Conservation (phyloP, 2,113 vertebrate genomes). For the Gobius niger region DNA sequence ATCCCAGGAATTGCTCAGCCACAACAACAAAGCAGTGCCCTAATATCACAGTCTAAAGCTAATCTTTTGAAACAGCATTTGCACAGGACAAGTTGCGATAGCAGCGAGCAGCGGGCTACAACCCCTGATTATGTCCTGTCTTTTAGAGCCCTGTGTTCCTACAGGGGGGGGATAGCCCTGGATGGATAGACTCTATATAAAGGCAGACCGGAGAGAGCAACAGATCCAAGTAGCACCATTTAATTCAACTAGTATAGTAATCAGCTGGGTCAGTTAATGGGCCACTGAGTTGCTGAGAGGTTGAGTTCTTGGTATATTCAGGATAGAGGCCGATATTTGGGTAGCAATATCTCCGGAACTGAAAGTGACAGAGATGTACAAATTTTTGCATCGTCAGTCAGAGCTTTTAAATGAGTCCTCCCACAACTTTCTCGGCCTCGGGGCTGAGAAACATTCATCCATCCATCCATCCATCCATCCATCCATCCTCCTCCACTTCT, state of each 20-base stretch:
- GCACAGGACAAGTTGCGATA: constrained; percentile 51
- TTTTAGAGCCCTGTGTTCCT: constrained; percentile 46
- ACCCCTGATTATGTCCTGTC: constrained; percentile 51
- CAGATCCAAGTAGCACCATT: not conserved
- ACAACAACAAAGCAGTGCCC: constrained; percentile 20
- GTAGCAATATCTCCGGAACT: no score
- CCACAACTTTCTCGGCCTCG: no score
- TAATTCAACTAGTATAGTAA: constrained; percentile 21
- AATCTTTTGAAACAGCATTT: constrained; percentile 60
- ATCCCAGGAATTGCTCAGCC: not conserved
- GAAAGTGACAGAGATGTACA: no score
- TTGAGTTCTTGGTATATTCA: no score
- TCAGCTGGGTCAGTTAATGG: constrained; percentile 27
- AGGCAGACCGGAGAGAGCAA: constrained; percentile 11
- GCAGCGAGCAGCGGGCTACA: constrained; percentile 16
- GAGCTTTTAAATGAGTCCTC: no score
- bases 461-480: no score
- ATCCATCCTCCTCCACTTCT: no score
- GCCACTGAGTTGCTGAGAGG: constrained; percentile 20
- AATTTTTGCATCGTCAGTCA: no score
- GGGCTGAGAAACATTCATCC: no score
- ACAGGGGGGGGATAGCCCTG: not conserved
- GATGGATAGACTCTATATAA: constrained; percentile 17
- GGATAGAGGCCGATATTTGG: no score
- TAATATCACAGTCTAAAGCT: constrained; percentile 37